Conservation (phyloP, 1,140 invertebrate species). For the Saccostrea echinata region DNA sequence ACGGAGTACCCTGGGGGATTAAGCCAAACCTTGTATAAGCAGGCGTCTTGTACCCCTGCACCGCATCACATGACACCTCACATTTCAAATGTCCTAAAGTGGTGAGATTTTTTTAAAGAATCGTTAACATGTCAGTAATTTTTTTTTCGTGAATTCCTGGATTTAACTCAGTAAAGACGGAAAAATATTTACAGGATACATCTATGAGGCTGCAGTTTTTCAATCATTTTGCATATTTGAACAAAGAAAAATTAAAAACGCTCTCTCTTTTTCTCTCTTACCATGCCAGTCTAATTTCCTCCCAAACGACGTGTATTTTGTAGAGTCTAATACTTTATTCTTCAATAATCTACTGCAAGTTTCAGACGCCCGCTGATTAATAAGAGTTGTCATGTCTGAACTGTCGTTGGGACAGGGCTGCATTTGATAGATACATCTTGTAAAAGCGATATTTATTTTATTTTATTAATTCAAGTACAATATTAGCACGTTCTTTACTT, state of each 20-base stretch:
- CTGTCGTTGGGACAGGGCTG: slow-evolving; percentile 23
- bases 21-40: slow-evolving; percentile 38
- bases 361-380: slow-evolving; percentile 23
- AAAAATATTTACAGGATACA: no score
- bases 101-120: no score
- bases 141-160: no score
- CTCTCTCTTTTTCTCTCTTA: neutral
- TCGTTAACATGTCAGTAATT: no score
- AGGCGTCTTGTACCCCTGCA: neutral
- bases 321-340: neutral
- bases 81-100: neutral
- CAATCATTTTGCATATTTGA: no score
- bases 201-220: no score
- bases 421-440: neutral
- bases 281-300: no score
- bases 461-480: neutral
- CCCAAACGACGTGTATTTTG: neutral
- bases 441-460: neutral
- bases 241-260: neutral
- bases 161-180: no score
- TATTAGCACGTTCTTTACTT: neutral
- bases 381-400: neutral
- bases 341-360: neutral
- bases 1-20: slow-evolving; percentile 42
- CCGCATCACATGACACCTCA: slow-evolving; percentile 31